A percentile compares a stretch with the other conserved stretches of the same genome.
These are phyloP conservation scores for Rhagoletis zephyria DNA, from an alignment of 1,140 invertebrate genomes.

Conservation along the genomic window DNA sequence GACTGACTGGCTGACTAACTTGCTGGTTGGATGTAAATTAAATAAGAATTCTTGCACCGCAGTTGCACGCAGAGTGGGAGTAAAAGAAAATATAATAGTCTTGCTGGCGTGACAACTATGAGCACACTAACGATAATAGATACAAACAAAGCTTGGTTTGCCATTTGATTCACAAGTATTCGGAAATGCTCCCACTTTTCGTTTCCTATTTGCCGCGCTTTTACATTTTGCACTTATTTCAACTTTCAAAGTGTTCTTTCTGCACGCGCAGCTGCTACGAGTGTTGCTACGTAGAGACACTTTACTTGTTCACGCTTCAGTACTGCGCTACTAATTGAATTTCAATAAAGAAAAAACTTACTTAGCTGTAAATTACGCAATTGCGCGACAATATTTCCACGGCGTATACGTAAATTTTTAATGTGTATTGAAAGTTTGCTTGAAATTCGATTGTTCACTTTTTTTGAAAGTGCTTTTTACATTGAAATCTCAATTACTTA, in stretches of 20 bases:
- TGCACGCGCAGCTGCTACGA: not conserved
- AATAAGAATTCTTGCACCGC: constrained; percentile 7
- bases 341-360: not conserved
- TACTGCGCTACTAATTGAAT: not conserved
- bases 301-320: not conserved
- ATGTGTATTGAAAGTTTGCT: no score
- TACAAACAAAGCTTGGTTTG: not conserved
- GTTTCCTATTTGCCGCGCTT: not conserved
- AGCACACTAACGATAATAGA: not conserved
- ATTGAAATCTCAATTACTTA: no score
- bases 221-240: not conserved
- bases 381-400: no score
- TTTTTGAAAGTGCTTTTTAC: no score
- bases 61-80: not conserved
- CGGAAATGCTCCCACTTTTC: not conserved
- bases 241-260: not conserved
- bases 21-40: not conserved
- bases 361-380: not conserved
- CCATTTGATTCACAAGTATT: not conserved
- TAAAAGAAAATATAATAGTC: not conserved
- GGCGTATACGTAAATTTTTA: not conserved
- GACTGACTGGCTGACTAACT: not conserved
- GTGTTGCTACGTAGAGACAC: not conserved
- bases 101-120: constrained; percentile 16
- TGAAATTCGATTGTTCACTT: no score